Percentiles rank a stretch among this genome's conserved stretches.
Conservation (phyloP, 2,888 invertebrate genomes). For the Ferdinandea cuprea region DNA sequence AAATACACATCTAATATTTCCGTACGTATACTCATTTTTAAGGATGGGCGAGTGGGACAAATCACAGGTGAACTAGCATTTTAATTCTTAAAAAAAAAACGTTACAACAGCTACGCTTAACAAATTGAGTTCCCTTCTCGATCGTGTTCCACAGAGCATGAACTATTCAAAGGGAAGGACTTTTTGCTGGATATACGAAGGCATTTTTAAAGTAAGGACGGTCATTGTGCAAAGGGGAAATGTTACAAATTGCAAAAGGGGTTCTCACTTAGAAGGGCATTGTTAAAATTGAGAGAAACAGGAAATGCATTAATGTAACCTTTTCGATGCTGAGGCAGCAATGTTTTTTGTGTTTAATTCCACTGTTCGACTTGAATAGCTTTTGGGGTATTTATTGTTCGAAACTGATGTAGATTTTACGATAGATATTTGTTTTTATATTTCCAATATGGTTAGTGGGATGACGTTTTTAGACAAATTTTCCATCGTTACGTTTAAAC, state of each 20-base stretch:
- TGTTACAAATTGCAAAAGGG: constrained; percentile 19
- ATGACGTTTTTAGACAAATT: not conserved
- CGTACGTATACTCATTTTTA: no score
- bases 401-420: not conserved
- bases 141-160: constrained; percentile 24
- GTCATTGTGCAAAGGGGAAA: constrained; percentile 4
- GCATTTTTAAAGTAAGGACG: constrained; percentile 7
- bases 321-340: constrained; percentile 14
- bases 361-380: constrained; percentile 31
- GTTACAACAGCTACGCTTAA: not conserved
- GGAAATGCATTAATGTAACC: constrained; percentile 38
- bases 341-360: constrained; percentile 20
- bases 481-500: no score
- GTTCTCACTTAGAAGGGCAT: not conserved
- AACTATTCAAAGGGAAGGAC: constrained; percentile 36
- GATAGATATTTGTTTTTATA: no score
- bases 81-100: constrained; percentile 8
- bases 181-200: constrained; percentile 1
- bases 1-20: not conserved
- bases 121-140: constrained; percentile 12
- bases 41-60: constrained; percentile 8
- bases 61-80: constrained; percentile 24
- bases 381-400: not conserved
- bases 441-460: no score
- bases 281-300: constrained; percentile 16